Percentiles rank a stretch among this genome's conserved stretches.
Conservation (phyloP, 2,888 invertebrate genomes). For the Gerris lacustris region DNA sequence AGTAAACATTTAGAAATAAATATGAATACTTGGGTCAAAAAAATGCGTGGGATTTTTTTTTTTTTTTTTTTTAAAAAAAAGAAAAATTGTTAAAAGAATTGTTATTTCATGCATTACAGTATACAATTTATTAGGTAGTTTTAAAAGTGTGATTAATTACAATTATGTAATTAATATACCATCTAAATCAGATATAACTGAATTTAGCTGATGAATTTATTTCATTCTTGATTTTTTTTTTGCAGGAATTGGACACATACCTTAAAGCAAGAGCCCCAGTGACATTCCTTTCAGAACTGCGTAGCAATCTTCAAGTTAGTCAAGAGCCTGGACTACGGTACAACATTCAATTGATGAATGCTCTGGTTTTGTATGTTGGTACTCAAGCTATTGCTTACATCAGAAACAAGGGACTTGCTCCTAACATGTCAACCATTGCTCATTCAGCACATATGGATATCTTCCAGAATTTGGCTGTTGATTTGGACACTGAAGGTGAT, state of each 20-base stretch:
- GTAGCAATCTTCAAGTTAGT: slow-evolving; percentile 75
- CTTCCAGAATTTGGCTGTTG: slow-evolving; percentile 96
- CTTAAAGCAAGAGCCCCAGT: slow-evolving; percentile 87
- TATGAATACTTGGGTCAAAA: too few species aligned
- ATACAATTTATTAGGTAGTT: too few species aligned
- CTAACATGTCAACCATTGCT: slow-evolving; percentile 94
- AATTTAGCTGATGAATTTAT: too few species aligned
- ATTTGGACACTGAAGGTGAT: slow-evolving; percentile 90
- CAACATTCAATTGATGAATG: slow-evolving; percentile 93
- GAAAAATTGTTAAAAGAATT: too few species aligned
- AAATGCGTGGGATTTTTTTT: too few species aligned
- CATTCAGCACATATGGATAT: slow-evolving; percentile 99
- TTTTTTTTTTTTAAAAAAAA: too few species aligned
- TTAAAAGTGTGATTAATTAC: too few species aligned
- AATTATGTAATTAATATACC: too few species aligned
- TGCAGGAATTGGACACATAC: slow-evolving; percentile 81
- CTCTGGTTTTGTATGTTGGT: slow-evolving; percentile 93
- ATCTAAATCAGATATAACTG: too few species aligned
- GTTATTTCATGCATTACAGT: too few species aligned
- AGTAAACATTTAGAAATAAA: too few species aligned
- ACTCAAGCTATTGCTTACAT: slow-evolving; percentile 90
- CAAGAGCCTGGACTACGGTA: slow-evolving; percentile 84
- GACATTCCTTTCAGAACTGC: slow-evolving; percentile 84
- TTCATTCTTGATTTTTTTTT: neutral
- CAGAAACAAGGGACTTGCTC: slow-evolving; percentile 77